Base-by-base conservation (phyloP, 1,140 invertebrate species). In the Subanguina moxae region DNA sequence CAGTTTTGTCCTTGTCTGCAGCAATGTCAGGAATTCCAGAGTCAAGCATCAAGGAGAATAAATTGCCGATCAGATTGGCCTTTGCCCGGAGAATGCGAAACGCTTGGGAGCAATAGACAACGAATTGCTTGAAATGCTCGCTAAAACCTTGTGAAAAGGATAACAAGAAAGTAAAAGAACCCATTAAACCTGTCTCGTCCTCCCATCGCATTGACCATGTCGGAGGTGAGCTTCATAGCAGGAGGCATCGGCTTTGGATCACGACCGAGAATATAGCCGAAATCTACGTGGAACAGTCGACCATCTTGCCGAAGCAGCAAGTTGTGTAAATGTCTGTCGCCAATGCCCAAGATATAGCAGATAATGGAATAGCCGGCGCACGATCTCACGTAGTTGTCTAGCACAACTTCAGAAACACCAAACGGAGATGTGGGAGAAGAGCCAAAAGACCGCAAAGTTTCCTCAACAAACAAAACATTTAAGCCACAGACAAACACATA, bases 171-270 rank as follows among this genome's bases (percentile, higher is more conserved):
- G 1, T n/a, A 21, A 25, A 27, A 65, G 52, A 65, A 58, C 11
- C 13, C 13, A 25, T 15, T 71, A 8, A 23, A 76, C 76, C 84
- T 83, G 42, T 89, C 89, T 0, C 90, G 87, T 0, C 94, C 94
- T 7, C 95, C 95, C 94, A 98, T 97, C 0, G 91, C 93, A 80
- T 97, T 94, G 0, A 97, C 91, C 94, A 99, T 98, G 86, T 98
- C 94, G 82, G 91, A 92, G 82, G 91, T 95, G 0, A 98, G 86
- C 85, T 96, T 97, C 93, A 99, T 98, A 5, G 94, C 93, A 9
- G 94, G 93, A 1, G 94, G 94, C 79, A 97, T 87, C 1, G 93
- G 93, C 84, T 98, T 99, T 1, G 96, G 95, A 85, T 99, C 95
- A 64, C 94, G 87, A 7, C 95, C 95, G 32, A 98, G 86, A 80